Evolutionary conservation across 2,113 vertebrate genomes (phyloP).

Genomic region (Ginglymostoma cirratum): DNA sequence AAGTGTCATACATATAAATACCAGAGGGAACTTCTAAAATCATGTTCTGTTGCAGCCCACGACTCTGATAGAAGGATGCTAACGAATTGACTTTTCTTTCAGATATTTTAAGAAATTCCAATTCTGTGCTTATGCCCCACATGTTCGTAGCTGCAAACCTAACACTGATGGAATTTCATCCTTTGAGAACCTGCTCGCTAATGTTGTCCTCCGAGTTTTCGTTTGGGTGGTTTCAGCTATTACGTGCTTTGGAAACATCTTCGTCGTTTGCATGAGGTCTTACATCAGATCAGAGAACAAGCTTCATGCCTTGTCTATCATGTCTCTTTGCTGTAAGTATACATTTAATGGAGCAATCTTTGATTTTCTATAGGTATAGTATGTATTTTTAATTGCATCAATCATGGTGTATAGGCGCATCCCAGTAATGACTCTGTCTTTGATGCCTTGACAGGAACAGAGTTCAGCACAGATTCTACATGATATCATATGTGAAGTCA

Average conservation of each 20-base stretch:
- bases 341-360: background rate
- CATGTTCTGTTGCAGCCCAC: background rate
- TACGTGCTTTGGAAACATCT: slow-evolving; percentile 92
- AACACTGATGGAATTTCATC: slow-evolving; percentile 95
- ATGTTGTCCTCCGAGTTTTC: slow-evolving; percentile 85
- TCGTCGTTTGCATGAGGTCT: slow-evolving; percentile 90
- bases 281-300: slow-evolving; percentile 92
- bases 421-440: background rate
- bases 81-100: slow-evolving; percentile 41
- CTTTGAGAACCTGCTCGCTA: slow-evolving; percentile 87
- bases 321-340: slow-evolving; percentile 94
- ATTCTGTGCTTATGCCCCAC: slow-evolving; percentile 90
- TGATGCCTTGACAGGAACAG: background rate
- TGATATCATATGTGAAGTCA: background rate
- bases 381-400: background rate
- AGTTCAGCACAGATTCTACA: background rate
- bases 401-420: background rate
- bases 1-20: slow-evolving; percentile 52
- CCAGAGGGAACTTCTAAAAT: background rate
- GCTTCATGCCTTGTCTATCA: slow-evolving; percentile 86
- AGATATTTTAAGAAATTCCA: slow-evolving; percentile 98
- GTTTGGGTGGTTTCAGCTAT: slow-evolving; percentile 94
- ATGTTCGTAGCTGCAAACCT: slow-evolving; percentile 92
- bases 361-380: background rate
- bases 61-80: background rate